A percentile compares a stretch with the other conserved stretches of the same genome.
Evolutionary conservation across 2,888 invertebrate species (phyloP).

Genomic region (Anoncus sp.): DNA sequence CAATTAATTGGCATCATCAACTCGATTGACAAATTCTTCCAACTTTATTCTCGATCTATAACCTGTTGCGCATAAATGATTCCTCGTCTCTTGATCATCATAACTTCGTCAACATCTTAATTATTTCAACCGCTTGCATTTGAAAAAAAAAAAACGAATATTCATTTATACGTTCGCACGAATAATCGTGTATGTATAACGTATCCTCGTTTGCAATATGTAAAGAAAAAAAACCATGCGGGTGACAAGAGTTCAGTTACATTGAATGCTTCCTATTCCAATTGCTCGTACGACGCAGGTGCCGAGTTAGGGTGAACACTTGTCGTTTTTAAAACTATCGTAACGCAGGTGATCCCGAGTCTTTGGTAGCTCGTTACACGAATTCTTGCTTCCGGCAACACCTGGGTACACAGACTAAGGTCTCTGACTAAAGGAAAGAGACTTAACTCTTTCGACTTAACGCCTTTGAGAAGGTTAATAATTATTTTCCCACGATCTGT

Average conservation of each 20-base stretch:
- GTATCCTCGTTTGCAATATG: constrained; percentile 10
- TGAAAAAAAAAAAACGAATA: neutral
- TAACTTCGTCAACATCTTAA: no score
- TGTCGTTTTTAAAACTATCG: constrained; percentile 37
- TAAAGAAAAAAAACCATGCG: constrained; percentile 40
- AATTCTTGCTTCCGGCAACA: constrained; percentile 71
- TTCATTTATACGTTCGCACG: constrained; percentile 2
- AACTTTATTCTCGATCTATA: neutral
- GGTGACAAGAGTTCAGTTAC: constrained; percentile 30
- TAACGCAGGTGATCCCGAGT: constrained; percentile 72
- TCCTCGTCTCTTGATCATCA: no score
- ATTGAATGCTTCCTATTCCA: constrained; percentile 22
- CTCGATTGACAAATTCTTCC: neutral
- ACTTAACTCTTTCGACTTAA: no score
- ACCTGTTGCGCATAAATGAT: no score
- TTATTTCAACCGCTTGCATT: no score
- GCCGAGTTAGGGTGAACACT: constrained; percentile 39
- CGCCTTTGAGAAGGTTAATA: no score
- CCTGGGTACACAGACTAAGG: constrained; percentile 73
- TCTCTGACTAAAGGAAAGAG: no score
- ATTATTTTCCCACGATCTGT: no score
- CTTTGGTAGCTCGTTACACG: constrained; percentile 57
- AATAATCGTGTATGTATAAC: constrained; percentile 1
- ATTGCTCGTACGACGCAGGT: constrained; percentile 53
- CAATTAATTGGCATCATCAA: no score